Evolutionary conservation across 1,140 invertebrate genomes (phyloP).

Genomic region (Hyles euphorbiae): DNA sequence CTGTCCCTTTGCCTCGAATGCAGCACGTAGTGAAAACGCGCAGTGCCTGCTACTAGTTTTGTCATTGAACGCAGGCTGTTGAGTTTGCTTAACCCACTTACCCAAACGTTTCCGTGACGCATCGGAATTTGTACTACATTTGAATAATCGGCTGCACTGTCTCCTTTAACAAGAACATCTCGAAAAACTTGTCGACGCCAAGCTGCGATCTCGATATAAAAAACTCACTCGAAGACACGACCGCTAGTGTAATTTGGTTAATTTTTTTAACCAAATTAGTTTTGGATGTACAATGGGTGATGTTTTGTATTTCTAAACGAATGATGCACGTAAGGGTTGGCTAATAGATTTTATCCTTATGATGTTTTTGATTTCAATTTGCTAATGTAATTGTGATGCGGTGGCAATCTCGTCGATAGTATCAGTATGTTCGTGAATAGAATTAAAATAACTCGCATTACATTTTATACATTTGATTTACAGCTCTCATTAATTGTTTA

Average conservation of each 20-base stretch:
- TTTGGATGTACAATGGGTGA: conserved; percentile 5
- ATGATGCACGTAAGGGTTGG: too few relatives aligned
- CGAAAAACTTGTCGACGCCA: conserved; percentile 21
- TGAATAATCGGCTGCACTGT: conserved; percentile 39
- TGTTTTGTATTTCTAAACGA: neutral
- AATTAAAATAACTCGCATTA: too few relatives aligned
- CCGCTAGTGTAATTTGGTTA: conserved; percentile 4
- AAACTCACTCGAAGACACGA: conserved; percentile 13
- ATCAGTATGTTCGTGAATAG: neutral
- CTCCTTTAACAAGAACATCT: conserved; percentile 32
- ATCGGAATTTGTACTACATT: conserved; percentile 54
- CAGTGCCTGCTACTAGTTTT: conserved; percentile 25
- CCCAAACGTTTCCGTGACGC: conserved; percentile 39
- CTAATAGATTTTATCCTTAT: too few relatives aligned
- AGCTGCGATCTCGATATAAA: conserved; percentile 11
- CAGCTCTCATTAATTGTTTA: too few relatives aligned
- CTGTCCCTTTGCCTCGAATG: conserved; percentile 32
- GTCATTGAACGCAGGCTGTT: conserved; percentile 29
- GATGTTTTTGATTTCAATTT: too few relatives aligned
- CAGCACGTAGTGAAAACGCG: conserved; percentile 39
- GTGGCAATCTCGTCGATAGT: neutral
- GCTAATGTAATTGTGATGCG: too few relatives aligned
- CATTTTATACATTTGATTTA: too few relatives aligned
- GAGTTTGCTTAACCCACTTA: conserved; percentile 47
- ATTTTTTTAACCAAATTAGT: conserved; percentile 9